Evolutionary conservation across 2,888 invertebrate genomes (phyloP).

Genomic region (Congeria kusceri): DNA sequence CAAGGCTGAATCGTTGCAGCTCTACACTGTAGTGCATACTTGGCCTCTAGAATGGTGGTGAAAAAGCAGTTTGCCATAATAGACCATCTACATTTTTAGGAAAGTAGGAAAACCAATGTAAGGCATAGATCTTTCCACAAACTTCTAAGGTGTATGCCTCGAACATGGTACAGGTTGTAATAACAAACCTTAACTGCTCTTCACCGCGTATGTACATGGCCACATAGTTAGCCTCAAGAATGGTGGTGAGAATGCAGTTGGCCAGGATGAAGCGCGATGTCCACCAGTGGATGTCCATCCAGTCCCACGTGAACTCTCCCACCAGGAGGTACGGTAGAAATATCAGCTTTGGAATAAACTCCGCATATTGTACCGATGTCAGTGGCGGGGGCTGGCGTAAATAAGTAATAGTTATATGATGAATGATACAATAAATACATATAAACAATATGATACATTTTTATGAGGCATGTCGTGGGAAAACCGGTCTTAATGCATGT

Average conservation of each 20-base stretch:
- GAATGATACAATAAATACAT: too few species aligned
- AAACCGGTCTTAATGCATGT: too few species aligned
- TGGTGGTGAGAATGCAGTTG: conserved; percentile 69
- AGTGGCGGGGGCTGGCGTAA: conserved; percentile 63
- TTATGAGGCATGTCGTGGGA: too few species aligned
- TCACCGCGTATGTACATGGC: conserved; percentile 51
- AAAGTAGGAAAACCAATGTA: too few species aligned
- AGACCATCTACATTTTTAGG: too few species aligned
- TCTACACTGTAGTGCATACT: too few species aligned
- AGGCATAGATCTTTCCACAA: too few species aligned
- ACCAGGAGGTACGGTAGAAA: conserved; percentile 75
- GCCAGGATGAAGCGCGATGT: conserved; percentile 71
- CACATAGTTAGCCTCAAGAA: conserved; percentile 70
- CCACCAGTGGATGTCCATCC: conserved; percentile 74
- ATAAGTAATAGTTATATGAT: too few species aligned
- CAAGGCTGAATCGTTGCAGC: too few species aligned
- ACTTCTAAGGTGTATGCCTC: too few species aligned
- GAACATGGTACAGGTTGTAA: too few species aligned
- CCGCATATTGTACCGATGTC: conserved; percentile 63
- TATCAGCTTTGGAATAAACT: conserved; percentile 69
- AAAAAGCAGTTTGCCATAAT: conserved; percentile 71
- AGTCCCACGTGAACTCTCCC: conserved; percentile 74
- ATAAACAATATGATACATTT: too few species aligned
- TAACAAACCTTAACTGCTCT: conserved; percentile 53
- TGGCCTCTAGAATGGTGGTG: conserved; percentile 70